Evolutionary conservation across 2,797 vertebrate genomes (phyloP).

Genomic region (Microctenopoma steveboyesi): DNA sequence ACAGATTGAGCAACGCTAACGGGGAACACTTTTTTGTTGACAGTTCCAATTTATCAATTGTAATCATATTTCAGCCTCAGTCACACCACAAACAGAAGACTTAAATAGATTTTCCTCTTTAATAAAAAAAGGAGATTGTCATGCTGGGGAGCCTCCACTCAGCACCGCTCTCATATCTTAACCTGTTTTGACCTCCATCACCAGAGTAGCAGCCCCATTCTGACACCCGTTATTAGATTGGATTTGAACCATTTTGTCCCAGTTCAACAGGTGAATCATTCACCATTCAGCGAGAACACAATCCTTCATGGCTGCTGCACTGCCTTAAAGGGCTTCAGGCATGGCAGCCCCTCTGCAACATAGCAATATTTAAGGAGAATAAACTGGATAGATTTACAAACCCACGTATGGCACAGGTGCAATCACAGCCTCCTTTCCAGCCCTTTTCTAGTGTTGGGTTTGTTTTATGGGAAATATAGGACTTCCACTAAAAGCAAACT

Average conservation of each 20-base stretch:
- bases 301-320: constrained; percentile 45
- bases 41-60: neutral
- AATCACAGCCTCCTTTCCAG: constrained; percentile 39
- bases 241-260: constrained; percentile 49
- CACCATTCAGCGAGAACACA: constrained; percentile 43
- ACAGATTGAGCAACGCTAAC: neutral
- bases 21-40: neutral
- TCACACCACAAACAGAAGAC: neutral
- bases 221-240: constrained; percentile 45
- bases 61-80: neutral
- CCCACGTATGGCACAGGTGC: constrained; percentile 37
- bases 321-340: constrained; percentile 56
- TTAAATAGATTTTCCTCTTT: neutral
- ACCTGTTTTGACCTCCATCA: constrained; percentile 48
- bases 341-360: constrained; percentile 44
- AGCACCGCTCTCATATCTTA: constrained; percentile 15
- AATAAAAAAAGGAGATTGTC: neutral
- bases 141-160: neutral
- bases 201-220: constrained; percentile 24
- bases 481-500: constrained; percentile 33
- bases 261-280: constrained; percentile 58
- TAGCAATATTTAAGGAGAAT: constrained; percentile 39
- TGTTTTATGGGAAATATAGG: constrained; percentile 13
- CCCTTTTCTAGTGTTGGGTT: constrained; percentile 12
- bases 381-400: constrained; percentile 34